These are phyloP conservation scores for Epistrophe eligans DNA, from an alignment of 2,888 invertebrate genomes.

Conservation along the genomic window DNA sequence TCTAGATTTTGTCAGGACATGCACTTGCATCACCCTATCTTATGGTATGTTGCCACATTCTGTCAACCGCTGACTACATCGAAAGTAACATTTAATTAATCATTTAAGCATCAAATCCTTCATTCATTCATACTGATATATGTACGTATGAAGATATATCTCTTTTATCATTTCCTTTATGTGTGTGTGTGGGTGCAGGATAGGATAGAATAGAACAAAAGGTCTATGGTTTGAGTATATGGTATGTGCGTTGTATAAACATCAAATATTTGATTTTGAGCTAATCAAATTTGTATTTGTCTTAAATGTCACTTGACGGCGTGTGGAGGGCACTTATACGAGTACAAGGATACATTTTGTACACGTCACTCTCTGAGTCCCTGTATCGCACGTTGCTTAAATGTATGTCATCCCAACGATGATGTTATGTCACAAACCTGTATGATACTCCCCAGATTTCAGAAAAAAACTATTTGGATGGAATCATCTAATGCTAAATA, in stretches of 20 bases:
- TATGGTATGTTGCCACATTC: conserved; percentile 1
- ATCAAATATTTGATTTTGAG: conserved; percentile 73
- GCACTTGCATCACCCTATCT: conserved; percentile 5
- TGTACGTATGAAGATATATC: neutral
- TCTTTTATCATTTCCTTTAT: neutral
- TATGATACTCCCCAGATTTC: conserved; percentile 20
- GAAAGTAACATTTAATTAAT: conserved; percentile 75
- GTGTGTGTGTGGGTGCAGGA: neutral
- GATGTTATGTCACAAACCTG: conserved; percentile 26
- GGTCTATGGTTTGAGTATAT: neutral
- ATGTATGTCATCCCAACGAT: conserved; percentile 41
- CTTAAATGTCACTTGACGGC: conserved; percentile 63
- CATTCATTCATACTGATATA: conserved; percentile 2
- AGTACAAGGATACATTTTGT: conserved; percentile 23
- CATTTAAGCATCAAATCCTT: conserved; percentile 72
- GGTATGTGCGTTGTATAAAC: conserved; percentile 45
- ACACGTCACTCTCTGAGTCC: conserved; percentile 6
- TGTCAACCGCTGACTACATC: conserved; percentile 42
- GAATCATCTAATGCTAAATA: neutral
- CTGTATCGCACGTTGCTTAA: conserved; percentile 22
- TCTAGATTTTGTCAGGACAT: conserved; percentile 22
- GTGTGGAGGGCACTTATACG: neutral
- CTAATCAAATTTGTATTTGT: conserved; percentile 76
- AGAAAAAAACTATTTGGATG: neutral
- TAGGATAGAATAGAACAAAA: too few species aligned